phyloP scores from a whole-genome alignment of 2,797 vertebrate species.

The Myioborus miniatus region DNA sequence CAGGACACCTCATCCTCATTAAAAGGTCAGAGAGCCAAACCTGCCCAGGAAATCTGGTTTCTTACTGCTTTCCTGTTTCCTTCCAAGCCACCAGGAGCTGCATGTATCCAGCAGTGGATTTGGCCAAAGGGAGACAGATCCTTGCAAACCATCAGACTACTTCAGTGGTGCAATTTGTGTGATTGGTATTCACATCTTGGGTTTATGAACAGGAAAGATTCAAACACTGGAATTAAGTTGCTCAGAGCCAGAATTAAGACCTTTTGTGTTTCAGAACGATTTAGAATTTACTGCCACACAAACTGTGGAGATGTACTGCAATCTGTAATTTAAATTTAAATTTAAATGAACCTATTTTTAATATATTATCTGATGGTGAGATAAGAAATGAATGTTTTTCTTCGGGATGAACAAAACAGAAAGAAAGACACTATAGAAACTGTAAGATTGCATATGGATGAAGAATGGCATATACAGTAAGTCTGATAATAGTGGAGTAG shows the following conservation, averaged over 20 bases:
- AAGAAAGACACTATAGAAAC: background rate
- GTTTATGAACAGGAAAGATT: background rate
- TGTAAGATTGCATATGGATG: background rate
- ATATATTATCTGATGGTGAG: background rate
- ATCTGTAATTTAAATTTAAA: background rate
- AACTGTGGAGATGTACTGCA: background rate
- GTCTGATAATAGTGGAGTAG: background rate
- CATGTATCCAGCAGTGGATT: background rate
- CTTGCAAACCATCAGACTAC: background rate
- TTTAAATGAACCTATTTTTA: background rate
- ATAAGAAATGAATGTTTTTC: background rate
- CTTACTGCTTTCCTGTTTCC: background rate
- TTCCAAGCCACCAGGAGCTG: background rate
- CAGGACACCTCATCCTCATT: background rate
- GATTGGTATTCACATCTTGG: background rate
- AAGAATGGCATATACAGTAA: background rate
- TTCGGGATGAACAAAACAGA: background rate
- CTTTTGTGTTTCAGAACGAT: background rate
- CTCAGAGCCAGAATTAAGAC: background rate
- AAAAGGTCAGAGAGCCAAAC: background rate
- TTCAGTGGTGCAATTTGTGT: background rate
- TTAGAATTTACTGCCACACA: background rate
- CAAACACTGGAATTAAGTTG: background rate
- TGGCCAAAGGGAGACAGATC: background rate
- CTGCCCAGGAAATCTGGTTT: background rate